Evolutionary conservation across 2,113 vertebrate species (phyloP).

Genomic region (Daubentonia madagascariensis): DNA sequence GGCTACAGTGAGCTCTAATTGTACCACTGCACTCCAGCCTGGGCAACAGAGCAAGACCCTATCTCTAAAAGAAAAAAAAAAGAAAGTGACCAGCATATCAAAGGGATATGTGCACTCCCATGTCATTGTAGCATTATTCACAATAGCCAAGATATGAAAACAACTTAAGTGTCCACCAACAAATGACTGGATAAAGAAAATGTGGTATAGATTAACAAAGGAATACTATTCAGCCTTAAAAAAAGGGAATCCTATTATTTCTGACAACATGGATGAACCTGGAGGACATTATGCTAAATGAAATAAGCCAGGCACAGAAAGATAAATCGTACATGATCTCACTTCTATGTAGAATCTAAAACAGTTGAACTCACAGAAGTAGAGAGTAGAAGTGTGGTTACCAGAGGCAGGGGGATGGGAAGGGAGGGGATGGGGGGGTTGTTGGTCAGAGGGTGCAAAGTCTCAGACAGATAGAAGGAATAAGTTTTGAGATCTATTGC

Average conservation of each 20-base stretch:
- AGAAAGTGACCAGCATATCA: not conserved
- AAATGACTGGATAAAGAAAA: not conserved
- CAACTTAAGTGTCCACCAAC: not conserved
- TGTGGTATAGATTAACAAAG: no score
- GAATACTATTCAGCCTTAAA: not conserved
- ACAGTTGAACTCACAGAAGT: not conserved
- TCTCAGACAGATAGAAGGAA: not conserved
- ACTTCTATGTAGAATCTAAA: no score
- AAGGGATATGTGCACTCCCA: not conserved
- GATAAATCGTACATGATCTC: not conserved
- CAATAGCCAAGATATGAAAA: not conserved
- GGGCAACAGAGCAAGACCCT: no score
- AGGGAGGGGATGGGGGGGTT: not conserved
- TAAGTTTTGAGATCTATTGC: not conserved
- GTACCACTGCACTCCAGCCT: no score
- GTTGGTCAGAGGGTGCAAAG: not conserved
- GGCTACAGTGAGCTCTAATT: no score
- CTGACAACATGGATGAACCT: not conserved
- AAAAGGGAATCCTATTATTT: not conserved
- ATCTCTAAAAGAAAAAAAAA: no score
- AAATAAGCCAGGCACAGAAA: not conserved
- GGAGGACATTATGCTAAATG: not conserved
- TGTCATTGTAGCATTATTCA: not conserved
- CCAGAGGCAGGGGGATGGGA: not conserved
- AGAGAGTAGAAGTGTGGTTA: not conserved